Percentiles rank a stretch among this genome's conserved stretches.
These are phyloP conservation scores for Amphibalanus amphitrite DNA, from an alignment of 1,140 invertebrate genomes.

Conservation along the genomic window DNA sequence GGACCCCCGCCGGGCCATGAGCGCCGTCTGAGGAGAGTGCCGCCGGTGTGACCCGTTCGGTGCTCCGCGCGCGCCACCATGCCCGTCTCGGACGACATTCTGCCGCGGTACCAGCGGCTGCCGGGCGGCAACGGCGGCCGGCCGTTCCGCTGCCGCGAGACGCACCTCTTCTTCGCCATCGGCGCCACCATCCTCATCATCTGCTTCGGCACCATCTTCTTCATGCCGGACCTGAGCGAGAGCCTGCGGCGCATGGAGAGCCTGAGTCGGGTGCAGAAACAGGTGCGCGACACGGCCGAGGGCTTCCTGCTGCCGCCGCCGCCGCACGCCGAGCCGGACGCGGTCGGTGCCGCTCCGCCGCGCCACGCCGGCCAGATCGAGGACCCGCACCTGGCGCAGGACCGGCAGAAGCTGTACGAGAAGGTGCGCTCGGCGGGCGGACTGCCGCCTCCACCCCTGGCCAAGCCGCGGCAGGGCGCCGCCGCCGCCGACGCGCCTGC, in stretches of 20 bases:
- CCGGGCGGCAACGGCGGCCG: no score
- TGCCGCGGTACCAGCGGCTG: neutral
- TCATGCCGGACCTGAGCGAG: conserved; percentile 71
- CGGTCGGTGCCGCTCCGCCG: conserved; percentile 27
- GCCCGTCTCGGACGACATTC: neutral
- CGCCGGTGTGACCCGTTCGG: no score
- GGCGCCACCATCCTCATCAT: conserved; percentile 70
- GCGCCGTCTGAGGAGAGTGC: no score
- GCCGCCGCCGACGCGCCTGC: conserved; percentile 10
- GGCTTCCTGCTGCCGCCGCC: conserved; percentile 73
- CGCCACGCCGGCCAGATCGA: conserved; percentile 37
- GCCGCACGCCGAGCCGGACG: conserved; percentile 40
- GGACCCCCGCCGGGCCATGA: no score
- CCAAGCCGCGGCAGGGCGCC: conserved; percentile 9
- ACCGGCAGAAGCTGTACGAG: conserved; percentile 47
- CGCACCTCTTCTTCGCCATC: conserved; percentile 74
- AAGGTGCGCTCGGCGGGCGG: conserved; percentile 67
- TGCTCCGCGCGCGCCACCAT: neutral
- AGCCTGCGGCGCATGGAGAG: conserved; percentile 47
- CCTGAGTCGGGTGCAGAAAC: conserved; percentile 65
- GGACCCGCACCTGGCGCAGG: conserved; percentile 52
- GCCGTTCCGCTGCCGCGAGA: conserved; percentile 68
- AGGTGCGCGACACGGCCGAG: conserved; percentile 69
- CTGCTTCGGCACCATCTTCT: conserved; percentile 84
- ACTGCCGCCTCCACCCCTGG: conserved; percentile 21